These are phyloP conservation scores for Linnaemya vulpina DNA, from an alignment of 2,888 invertebrate genomes.

Conservation along the genomic window DNA sequence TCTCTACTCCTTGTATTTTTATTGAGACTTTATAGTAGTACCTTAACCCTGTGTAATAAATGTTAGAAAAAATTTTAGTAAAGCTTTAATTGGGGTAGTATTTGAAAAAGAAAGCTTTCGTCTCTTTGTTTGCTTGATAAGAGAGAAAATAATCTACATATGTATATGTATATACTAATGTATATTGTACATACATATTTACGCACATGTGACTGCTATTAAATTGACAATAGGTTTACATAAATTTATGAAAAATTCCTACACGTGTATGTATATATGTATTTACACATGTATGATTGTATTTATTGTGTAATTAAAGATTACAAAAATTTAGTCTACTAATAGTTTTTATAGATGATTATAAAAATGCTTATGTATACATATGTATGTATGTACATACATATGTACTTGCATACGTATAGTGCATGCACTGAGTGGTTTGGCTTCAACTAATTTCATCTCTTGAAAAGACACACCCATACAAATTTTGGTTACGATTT, in stretches of 20 bases:
- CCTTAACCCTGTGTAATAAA: slow-evolving; percentile 39
- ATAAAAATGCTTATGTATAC: neutral
- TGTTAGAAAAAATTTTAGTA: neutral
- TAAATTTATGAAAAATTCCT: neutral
- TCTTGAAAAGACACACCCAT: slow-evolving; percentile 41
- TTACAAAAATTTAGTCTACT: too few relatives aligned
- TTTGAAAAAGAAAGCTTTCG: slow-evolving; percentile 18
- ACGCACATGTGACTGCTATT: neutral
- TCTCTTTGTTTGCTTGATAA: neutral
- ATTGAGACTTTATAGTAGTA: slow-evolving; percentile 7
- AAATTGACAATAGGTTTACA: neutral
- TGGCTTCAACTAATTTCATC: neutral
- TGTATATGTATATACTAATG: neutral
- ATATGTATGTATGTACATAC: neutral
- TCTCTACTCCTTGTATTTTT: slow-evolving; percentile 10
- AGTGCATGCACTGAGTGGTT: slow-evolving; percentile 29
- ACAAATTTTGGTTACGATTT: neutral
- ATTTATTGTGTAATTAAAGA: too few relatives aligned
- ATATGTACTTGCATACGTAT: neutral
- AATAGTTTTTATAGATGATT: too few relatives aligned
- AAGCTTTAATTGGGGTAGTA: slow-evolving; percentile 23
- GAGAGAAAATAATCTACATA: neutral
- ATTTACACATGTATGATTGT: too few relatives aligned
- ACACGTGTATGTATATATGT: too few relatives aligned
- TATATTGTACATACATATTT: neutral